Conservation (phyloP, 2,888 invertebrate genomes). For the Heteromyza rotundicornis region DNA sequence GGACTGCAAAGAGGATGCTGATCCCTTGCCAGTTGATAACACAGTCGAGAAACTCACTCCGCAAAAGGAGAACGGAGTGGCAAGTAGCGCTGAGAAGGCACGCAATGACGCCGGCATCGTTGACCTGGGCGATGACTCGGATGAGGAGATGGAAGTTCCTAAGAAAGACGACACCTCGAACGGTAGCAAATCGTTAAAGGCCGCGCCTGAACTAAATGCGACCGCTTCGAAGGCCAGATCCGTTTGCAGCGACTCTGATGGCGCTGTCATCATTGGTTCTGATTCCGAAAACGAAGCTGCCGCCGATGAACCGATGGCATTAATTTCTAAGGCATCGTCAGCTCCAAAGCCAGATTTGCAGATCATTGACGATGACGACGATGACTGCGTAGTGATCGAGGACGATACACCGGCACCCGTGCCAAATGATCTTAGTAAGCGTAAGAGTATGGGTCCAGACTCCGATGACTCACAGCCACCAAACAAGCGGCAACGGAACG, state of each 20-base stretch:
- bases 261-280: slow-evolving; percentile 58
- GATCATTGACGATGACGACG: slow-evolving; percentile 60
- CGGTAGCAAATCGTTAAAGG: slow-evolving; percentile 34
- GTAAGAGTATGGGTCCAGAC: slow-evolving; percentile 61
- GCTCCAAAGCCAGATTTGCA: slow-evolving; percentile 25
- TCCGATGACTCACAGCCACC: slow-evolving; percentile 65
- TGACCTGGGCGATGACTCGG: slow-evolving; percentile 54
- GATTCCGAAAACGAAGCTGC: slow-evolving; percentile 46
- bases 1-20: background rate
- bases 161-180: slow-evolving; percentile 26
- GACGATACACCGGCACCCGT: slow-evolving; percentile 61
- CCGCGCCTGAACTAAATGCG: slow-evolving; percentile 9
- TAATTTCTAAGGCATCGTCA: slow-evolving; percentile 16
- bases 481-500: slow-evolving; percentile 50
- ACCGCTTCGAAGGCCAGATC: background rate
- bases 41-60: slow-evolving; percentile 9
- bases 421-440: slow-evolving; percentile 48
- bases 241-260: slow-evolving; percentile 47
- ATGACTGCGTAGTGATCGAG: slow-evolving; percentile 66
- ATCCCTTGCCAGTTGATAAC: background rate
- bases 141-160: slow-evolving; percentile 35
- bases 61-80: slow-evolving; percentile 43
- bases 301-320: slow-evolving; percentile 23
- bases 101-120: slow-evolving; percentile 39
- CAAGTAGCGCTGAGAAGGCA: slow-evolving; percentile 28